Conservation (phyloP, 2,888 invertebrate genomes). For the Chloroclystis v-ata region DNA sequence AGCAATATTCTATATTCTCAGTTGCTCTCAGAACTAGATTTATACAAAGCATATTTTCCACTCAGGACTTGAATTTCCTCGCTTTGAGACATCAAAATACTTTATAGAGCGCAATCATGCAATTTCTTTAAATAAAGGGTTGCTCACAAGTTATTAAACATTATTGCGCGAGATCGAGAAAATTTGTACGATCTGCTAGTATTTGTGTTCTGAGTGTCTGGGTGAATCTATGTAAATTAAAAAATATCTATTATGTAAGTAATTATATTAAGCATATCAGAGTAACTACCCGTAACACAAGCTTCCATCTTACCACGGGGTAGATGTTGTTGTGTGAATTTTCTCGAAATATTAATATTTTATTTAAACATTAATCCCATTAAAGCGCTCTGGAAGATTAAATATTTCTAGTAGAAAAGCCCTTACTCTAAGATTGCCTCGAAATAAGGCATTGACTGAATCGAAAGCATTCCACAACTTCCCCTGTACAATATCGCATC, state of each 20-base stretch:
- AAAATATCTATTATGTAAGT: no score
- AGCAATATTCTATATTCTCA: not conserved
- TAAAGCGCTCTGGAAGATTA: not conserved
- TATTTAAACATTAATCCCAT: not conserved
- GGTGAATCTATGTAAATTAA: no score
- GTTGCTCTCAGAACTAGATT: not conserved
- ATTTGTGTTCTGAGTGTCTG: no score
- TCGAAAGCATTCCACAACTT: constrained; percentile 29
- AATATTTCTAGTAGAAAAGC: not conserved
- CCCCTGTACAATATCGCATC: constrained; percentile 20
- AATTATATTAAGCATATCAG: no score
- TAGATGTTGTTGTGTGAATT: not conserved
- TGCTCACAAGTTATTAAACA: not conserved
- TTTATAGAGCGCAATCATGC: constrained; percentile 4
- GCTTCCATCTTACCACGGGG: no score
- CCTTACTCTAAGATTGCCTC: constrained; percentile 10
- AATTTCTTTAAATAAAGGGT: constrained; percentile 7
- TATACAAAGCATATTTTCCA: constrained; percentile 10
- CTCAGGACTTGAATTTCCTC: constrained; percentile 10
- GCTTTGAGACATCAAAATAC: constrained; percentile 10
- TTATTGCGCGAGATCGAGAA: not conserved
- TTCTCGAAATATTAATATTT: not conserved
- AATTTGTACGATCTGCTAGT: no score
- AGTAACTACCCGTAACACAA: no score
- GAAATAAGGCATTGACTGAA: constrained; percentile 32